phyloP scores from a whole-genome alignment of 2,888 invertebrate species.

The Pristionchus maxplancki region DNA sequence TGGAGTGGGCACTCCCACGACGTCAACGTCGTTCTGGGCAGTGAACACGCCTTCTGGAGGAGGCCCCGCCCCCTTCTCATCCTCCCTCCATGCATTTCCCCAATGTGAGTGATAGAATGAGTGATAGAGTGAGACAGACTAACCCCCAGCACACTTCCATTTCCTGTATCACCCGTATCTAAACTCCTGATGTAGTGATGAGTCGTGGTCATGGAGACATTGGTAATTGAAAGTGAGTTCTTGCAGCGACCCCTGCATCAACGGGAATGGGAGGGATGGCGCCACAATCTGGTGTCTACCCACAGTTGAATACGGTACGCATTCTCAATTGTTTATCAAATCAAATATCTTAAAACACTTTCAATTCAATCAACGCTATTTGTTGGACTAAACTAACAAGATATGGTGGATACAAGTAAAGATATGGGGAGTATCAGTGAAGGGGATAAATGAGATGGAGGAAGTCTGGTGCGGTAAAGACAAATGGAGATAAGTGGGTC shows the following conservation, averaged over 20 bases:
- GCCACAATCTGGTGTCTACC: background rate
- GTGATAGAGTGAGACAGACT: background rate
- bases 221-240: background rate
- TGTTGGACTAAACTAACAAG: background rate
- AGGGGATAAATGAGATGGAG: background rate
- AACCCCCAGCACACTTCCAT: background rate
- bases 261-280: background rate
- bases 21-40: background rate
- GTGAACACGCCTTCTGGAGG: background rate
- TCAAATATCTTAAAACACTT: background rate
- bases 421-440: background rate
- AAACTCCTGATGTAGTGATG: background rate
- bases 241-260: slow-evolving; percentile 14
- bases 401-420: background rate
- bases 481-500: background rate
- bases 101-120: slow-evolving; percentile 13
- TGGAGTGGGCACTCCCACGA: background rate
- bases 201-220: background rate
- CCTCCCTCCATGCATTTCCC: background rate
- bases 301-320: background rate
- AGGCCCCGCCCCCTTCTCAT: background rate
- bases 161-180: background rate
- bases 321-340: background rate
- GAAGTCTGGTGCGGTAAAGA: background rate
- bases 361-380: background rate